Conservation (phyloP, 2,113 vertebrate genomes). For the Microtus oregoni region DNA sequence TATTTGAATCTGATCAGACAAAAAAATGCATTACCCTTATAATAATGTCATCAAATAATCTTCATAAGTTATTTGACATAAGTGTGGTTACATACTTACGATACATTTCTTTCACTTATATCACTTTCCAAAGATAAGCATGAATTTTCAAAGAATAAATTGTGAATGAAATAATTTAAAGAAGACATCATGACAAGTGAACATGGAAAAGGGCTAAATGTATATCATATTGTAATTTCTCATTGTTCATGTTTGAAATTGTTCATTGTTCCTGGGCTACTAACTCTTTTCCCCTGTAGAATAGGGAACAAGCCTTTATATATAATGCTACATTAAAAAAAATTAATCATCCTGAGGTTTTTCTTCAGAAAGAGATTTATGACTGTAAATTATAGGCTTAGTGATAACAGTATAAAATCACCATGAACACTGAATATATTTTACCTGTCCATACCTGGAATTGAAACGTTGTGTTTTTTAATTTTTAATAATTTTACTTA, state of each 20-base stretch:
- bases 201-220: constrained; percentile 37
- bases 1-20: background rate
- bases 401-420: background rate
- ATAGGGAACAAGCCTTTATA: background rate
- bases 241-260: constrained; percentile 55
- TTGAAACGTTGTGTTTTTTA: background rate
- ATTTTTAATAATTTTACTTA: background rate
- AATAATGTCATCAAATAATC: background rate
- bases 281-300: constrained; percentile 2
- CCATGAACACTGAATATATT: background rate
- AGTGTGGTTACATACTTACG: background rate
- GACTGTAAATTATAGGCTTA: background rate
- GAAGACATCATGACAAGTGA: constrained; percentile 32
- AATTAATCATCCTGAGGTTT: constrained; percentile 29
- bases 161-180: constrained; percentile 54
- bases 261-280: background rate
- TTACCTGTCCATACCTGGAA: background rate
- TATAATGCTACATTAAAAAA: constrained; percentile 44
- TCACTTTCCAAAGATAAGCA: background rate
- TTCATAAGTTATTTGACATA: background rate
- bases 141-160: background rate
- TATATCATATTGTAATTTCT: background rate
- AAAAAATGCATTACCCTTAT: background rate
- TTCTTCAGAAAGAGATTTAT: background rate
- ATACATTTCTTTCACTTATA: background rate